Base-by-base conservation (phyloP, 2,888 invertebrate species). In the Nomada flava region DNA sequence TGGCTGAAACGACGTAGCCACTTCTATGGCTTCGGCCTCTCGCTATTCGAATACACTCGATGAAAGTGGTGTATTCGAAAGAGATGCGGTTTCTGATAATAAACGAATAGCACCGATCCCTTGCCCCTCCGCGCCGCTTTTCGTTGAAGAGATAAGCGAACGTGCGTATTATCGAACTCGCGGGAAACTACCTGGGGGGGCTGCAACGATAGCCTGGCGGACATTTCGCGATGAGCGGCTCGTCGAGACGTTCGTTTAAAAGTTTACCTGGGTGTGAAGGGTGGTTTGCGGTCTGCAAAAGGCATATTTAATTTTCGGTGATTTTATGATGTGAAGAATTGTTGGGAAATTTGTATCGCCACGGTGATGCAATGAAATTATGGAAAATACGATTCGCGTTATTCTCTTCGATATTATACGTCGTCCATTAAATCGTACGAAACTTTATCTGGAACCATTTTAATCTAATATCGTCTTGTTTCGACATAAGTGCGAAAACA, bases 1-100 rank as follows among this genome's bases (percentile, higher is more conserved):
- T 70, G 79, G 10, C 59, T 64, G 76, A 63, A 75, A 74, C 71
- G 79, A 62, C 67, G 74, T 55, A 73, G 47, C 73, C 65, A 18
- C 77, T 18, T 74, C 82, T 78, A 78, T 55, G 78, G 67, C 29
- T 47, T 50, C 65, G 20, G 29, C 63, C 77, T 76, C 78, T n/a
- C 52, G 36, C 82, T 71, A 68, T 50, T 53, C 85, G 85, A 82
- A 83, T 83, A 85, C 84, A 65, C 53, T 75, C 71, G 65, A 60
- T 85, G 87, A 91, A 90, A 88, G 84, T 47, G 75, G 82, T 52
- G 85, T 81, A 89, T 89, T 89, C 86, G 87, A 72, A 72, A 80
- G 77, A 89, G 86, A 89, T 89, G 87, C 85, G 85, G 85, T 76
- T 82, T 78, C 69, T 81, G 89, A 89, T 90, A 90, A 89, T 89